phyloP scores from a whole-genome alignment of 2,888 invertebrate genomes.

The Athripsodes cinereus region DNA sequence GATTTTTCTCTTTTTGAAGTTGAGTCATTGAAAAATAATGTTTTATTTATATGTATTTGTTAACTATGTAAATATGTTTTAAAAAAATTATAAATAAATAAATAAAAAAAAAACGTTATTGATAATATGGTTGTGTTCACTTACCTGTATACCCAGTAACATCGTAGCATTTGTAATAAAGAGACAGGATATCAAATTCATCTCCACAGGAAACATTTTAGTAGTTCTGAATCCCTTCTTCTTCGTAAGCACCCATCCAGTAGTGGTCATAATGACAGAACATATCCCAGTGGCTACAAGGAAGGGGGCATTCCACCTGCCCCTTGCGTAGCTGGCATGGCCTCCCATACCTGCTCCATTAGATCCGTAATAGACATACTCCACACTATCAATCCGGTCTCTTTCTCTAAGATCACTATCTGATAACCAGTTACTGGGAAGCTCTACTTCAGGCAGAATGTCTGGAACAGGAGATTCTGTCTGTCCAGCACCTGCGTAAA shows the following conservation, averaged over 20 bases:
- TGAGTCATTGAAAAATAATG: too few species aligned
- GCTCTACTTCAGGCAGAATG: constrained; percentile 45
- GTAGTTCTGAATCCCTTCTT: constrained; percentile 44
- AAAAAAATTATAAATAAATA: too few species aligned
- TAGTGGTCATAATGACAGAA: constrained; percentile 31
- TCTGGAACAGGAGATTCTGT: constrained; percentile 29
- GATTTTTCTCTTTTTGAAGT: too few species aligned
- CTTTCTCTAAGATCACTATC: constrained; percentile 62
- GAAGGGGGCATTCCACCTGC: constrained; percentile 10
- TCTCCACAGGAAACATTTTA: constrained; percentile 51
- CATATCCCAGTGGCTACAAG: constrained; percentile 23
- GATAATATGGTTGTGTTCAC: constrained; percentile 24
- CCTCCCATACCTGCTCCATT: constrained; percentile 39
- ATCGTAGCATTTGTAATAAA: constrained; percentile 57
- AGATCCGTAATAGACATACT: constrained; percentile 60
- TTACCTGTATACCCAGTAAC: constrained; percentile 60
- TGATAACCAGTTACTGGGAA: constrained; percentile 58
- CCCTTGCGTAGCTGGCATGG: constrained; percentile 29
- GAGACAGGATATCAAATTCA: constrained; percentile 57
- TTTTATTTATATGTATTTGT: too few species aligned
- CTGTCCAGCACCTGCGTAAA: background rate
- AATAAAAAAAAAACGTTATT: too few species aligned
- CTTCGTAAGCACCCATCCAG: constrained; percentile 42
- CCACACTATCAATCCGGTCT: constrained; percentile 66
- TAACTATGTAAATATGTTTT: too few species aligned